Base-by-base conservation (phyloP, 2,888 invertebrate genomes). In the Drosophila glabriapex region DNA sequence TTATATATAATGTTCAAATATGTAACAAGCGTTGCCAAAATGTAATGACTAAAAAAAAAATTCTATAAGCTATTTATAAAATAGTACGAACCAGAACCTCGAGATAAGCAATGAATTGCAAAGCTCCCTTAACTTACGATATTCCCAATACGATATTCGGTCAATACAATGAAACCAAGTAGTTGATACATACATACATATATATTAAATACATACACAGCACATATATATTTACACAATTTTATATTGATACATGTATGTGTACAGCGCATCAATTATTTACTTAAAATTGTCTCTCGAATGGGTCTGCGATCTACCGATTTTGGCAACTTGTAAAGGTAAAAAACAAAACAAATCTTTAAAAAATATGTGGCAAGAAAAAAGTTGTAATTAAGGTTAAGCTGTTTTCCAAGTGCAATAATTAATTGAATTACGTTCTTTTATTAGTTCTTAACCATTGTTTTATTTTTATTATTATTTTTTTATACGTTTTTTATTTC, bases 21-120 rank as follows among this genome's bases (percentile, higher is more conserved):
- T 76, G 76, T 78, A 85, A 85, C 88, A 85, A 84, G 70, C 88
- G 91, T 91, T 90, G 91, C 91, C 91, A 91, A 91, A 91, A 85
- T 87, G 76, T 67, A 91, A 90, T 80, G 85, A 77, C 70, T 39
- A 39, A 80, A 25, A 46, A 16, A 25, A 78, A 73, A 69, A 28
- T 22, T 46, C 29, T 39, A 60, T 52, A 50, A 76, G 71, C 78
- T 83, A 85, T 85, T 83, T 29, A 14, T 46, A 41, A 85, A 86
- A 83, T 80, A 83, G 82, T 82, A 33, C 59, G 68, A 69, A 77
- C 50, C 77, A 67, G 76, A 80, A 80, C 80, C 76, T 80, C 73
- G 75, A 78, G 77, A 66, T 33, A 62, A 41, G 73, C 78, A 79
- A 61, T 76, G 10, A 37, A 73, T 68, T 76, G 77, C 69, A 60